phyloP scores from a whole-genome alignment of 1,140 invertebrate species.

The Stratiolaelaps scimitus region DNA sequence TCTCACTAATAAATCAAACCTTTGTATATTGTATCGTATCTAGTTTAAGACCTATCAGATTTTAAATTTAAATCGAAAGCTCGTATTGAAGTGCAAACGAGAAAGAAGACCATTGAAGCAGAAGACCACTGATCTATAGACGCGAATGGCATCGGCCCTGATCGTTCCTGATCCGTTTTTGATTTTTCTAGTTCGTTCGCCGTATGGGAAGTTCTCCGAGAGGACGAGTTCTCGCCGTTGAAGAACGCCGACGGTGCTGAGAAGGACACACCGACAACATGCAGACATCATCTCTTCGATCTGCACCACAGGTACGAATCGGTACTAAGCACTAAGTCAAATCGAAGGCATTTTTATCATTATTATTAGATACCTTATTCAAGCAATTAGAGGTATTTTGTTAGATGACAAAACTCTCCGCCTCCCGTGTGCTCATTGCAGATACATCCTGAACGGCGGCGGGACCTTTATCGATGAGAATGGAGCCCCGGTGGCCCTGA shows the following conservation, averaged over 20 bases:
- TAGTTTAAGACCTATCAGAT: too few species aligned
- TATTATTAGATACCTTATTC: too few species aligned
- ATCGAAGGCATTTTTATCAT: too few species aligned
- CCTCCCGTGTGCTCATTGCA: too few species aligned
- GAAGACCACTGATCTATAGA: not conserved
- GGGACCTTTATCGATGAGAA: constrained; percentile 50
- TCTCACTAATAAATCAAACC: too few species aligned
- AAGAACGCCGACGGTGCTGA: constrained; percentile 78
- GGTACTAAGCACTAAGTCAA: constrained; percentile 40
- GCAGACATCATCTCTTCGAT: constrained; percentile 58
- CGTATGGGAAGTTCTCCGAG: constrained; percentile 79
- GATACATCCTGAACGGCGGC: constrained; percentile 54
- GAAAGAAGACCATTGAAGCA: too few species aligned
- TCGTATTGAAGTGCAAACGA: too few species aligned
- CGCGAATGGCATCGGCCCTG: not conserved
- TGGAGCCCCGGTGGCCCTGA: constrained; percentile 43
- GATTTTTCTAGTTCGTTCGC: constrained; percentile 56
- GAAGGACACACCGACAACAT: constrained; percentile 80
- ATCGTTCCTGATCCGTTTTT: constrained; percentile 30
- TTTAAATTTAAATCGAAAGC: too few species aligned
- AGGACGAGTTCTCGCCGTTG: constrained; percentile 89
- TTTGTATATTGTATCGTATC: too few species aligned
- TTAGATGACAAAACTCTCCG: too few species aligned
- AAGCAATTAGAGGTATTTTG: too few species aligned
- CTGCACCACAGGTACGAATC: constrained; percentile 63